Base-by-base conservation (phyloP, 1,140 invertebrate species). In the Papilio machaon region DNA sequence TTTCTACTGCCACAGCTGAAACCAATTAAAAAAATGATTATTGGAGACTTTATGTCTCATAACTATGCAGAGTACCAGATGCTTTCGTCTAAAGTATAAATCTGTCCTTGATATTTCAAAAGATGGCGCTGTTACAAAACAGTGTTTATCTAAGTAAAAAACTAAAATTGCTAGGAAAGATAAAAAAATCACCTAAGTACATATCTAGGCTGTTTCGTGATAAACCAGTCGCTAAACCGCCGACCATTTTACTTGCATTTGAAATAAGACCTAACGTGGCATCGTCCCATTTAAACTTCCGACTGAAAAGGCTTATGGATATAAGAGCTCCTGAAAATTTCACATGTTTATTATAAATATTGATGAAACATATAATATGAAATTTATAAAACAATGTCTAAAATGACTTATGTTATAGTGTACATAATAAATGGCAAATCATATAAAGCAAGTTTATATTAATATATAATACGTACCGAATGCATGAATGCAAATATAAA, bases 1-100 rank as follows among this genome's bases (percentile, higher is more conserved):
- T 97, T 91, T 97, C 97, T 0, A 97, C 96, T 30, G 97, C 92
- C 0, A 97, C 96, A 79, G 95, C 97, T 97, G 94, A 73, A 95
- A 92, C 80, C 85, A 9, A 49, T 43, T 75, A 70, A 77, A 77
- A 75, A 87, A 85, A 93, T 89, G 95, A 96, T 96, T 78, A 49
- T 67, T 67, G 9, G 60, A n/a, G 67, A 10, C n/a, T 23, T 30
- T 67, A 43, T 30, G 23, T 30, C 23, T 30, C 23, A 30, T 30
- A 30, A 30, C 23, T 30, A 30, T 30, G 23, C 23, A 30, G 23
- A 30, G 23, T 30, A 30, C 2, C 23, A 2, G 23, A 30, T 30
- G 23, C 23, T 30, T 30, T 30, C 23, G 23, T 30, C 23, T 60
- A 35, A n/a, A 17, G 23, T 13, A 35, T 70, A 3, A 70, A 70